Evolutionary conservation across 2,888 invertebrate genomes (phyloP).

Genomic region (Entomobrya proxima): DNA sequence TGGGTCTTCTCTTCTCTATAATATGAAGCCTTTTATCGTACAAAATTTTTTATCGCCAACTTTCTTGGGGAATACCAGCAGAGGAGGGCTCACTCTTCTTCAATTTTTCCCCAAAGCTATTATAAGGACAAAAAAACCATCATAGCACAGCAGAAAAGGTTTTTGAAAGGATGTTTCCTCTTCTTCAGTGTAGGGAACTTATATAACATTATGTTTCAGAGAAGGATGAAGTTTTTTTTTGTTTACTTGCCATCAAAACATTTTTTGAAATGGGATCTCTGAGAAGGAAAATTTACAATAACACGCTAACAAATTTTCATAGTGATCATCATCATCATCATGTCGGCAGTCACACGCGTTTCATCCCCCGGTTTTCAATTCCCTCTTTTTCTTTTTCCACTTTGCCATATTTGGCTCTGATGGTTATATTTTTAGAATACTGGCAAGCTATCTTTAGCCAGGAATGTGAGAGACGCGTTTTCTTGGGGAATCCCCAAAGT

Average conservation of each 20-base stretch:
- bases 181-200: background rate
- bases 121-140: background rate
- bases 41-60: conserved; percentile 14
- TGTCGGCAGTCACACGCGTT: background rate
- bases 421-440: conserved; percentile 70
- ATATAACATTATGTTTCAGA: conserved; percentile 2
- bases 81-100: background rate
- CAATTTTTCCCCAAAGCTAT: background rate
- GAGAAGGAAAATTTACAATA: background rate
- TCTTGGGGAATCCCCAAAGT: conserved; percentile 66
- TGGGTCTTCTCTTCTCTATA: background rate
- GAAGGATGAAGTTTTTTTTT: background rate
- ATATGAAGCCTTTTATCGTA: background rate
- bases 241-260: conserved; percentile 8
- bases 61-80: conserved; percentile 55
- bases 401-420: conserved; percentile 60
- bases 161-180: conserved; percentile 35
- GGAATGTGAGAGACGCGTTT: conserved; percentile 59
- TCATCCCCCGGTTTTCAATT: conserved; percentile 43
- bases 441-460: conserved; percentile 70
- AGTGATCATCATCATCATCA: conserved; percentile 10
- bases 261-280: conserved; percentile 1
- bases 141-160: too few species aligned
- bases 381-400: background rate
- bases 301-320: background rate